phyloP scores from a whole-genome alignment of 2,797 vertebrate species.

The Odontamblyopus lacepedii region DNA sequence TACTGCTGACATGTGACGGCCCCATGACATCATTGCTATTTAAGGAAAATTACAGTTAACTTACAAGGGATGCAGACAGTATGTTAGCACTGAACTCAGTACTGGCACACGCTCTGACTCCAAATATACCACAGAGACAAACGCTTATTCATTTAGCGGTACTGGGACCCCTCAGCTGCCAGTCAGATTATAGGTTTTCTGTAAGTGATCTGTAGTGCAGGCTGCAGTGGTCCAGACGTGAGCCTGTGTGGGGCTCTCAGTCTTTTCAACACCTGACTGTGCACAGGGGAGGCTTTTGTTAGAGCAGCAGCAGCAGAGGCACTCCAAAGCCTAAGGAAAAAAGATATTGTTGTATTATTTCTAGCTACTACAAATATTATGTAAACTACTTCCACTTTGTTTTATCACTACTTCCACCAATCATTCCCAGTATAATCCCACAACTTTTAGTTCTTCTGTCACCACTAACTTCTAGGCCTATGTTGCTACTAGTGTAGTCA shows the following conservation, averaged over 20 bases:
- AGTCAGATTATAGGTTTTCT: constrained; percentile 66
- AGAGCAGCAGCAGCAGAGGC: constrained; percentile 25
- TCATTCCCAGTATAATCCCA: too few species aligned
- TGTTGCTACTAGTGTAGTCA: too few species aligned
- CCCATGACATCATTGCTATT: constrained; percentile 76
- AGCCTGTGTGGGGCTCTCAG: constrained; percentile 49
- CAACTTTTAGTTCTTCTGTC: too few species aligned
- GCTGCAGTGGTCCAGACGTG: constrained; percentile 51
- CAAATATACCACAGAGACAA: constrained; percentile 52
- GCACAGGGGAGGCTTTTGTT: constrained; percentile 58
- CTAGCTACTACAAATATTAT: neutral
- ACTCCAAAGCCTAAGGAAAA: neutral
- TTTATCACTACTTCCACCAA: neutral
- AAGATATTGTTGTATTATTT: too few species aligned
- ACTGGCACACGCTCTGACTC: constrained; percentile 53
- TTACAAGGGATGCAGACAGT: constrained; percentile 65
- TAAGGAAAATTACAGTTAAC: constrained; percentile 64
- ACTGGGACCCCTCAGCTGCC: constrained; percentile 42
- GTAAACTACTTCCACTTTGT: neutral
- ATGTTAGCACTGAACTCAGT: constrained; percentile 72
- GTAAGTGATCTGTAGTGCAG: constrained; percentile 59
- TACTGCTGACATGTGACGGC: constrained; percentile 41
- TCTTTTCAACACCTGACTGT: constrained; percentile 70
- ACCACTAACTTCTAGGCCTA: too few species aligned
- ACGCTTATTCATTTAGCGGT: constrained; percentile 17